Evolutionary conservation across 2,888 invertebrate genomes (phyloP), one percentile per base, ranked within the genome.

Genomic region (Pedicia rivosa): DNA sequence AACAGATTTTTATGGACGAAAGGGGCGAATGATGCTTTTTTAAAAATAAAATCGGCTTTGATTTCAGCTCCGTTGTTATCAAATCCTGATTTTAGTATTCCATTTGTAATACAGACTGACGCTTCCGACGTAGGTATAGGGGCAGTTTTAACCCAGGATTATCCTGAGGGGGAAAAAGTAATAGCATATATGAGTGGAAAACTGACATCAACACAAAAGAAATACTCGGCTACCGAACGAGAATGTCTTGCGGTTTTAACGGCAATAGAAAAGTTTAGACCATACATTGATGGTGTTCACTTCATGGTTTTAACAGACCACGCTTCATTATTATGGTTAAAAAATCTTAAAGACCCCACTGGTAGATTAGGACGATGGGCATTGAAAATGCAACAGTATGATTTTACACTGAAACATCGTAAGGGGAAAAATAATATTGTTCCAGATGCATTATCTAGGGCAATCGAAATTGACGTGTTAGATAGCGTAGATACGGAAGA

Each of bases 331-430:
- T 12, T 27, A n/a, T 40, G 40, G 38, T 19, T 41, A 3, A 33
- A 28, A n/a, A 34, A 15, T 3, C 26, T 38, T 8, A 44, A 47
- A 32, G 42, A 47, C 17, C 48, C 47, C 2, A 37, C 36, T 13
- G 50, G 45, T 5, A 29, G 46, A 17, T 35, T 51, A 10, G 48
- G 47, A 2, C 26, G 50, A 14, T 50, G 50, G 50, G 37, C 36
- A 2, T 14, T 35, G 3, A 10, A 34, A 9, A 12, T 40, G 2
- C 40, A 40, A 25, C 35, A 35, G 29, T 48, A 42, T 36, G 31
- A 40, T 15, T 48, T 48, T 13, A 39, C 39, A 8, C 38, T 50
- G 0, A 15, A 42, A 5, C 47, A 51, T 39, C 43, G 48, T 10
- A 44, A 42, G 28, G 48, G 46, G 5, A 38, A 38, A 7, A 22